Conservation (phyloP, 2,113 vertebrate species). For the Serilophus lunatus region DNA sequence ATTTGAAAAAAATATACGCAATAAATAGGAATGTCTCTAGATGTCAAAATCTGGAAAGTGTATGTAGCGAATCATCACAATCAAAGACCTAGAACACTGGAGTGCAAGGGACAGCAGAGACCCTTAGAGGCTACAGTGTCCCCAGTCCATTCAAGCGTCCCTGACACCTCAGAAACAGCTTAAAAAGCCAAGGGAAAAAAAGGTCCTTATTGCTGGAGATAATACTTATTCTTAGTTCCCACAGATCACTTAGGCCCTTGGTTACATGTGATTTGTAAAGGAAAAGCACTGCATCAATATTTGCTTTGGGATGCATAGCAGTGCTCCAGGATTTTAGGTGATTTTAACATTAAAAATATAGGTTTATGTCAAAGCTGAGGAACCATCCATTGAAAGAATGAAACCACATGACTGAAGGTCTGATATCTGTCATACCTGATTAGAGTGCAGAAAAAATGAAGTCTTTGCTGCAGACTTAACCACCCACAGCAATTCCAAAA, state of each 20-base stretch:
- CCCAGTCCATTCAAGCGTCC: background rate
- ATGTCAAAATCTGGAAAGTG: background rate
- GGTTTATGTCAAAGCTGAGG: background rate
- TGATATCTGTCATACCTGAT: background rate
- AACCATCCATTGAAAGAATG: background rate
- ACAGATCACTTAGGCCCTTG: background rate
- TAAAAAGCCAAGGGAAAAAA: background rate
- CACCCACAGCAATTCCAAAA: background rate
- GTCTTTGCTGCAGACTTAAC: background rate
- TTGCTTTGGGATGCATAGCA: background rate
- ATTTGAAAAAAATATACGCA: background rate
- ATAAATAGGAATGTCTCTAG: background rate
- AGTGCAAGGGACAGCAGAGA: background rate
- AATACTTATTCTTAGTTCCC: background rate
- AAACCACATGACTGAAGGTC: background rate
- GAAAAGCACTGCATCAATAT: background rate
- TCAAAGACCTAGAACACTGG: background rate
- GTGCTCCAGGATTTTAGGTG: background rate
- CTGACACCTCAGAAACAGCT: background rate
- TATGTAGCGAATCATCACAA: background rate
- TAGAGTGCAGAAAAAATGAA: background rate
- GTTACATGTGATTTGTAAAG: background rate
- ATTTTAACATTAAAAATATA: background rate
- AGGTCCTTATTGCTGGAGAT: background rate
- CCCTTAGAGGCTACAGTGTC: fast-evolving